These are phyloP conservation scores for Acrocephalus arundinaceus DNA, from an alignment of 2,113 vertebrate species.

Conservation along the genomic window DNA sequence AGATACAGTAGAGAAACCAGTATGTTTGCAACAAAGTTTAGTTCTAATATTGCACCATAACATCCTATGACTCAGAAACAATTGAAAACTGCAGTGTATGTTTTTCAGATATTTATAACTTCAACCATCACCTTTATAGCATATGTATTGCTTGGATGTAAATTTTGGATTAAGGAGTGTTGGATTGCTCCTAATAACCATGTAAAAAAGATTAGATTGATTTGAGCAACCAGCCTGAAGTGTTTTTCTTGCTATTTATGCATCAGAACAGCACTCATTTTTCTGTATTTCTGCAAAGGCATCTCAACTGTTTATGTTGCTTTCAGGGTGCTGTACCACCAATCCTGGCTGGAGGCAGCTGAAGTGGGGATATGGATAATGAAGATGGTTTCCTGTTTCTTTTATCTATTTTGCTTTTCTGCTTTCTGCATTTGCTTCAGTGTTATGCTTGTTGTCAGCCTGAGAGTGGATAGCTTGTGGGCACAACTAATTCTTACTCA, in stretches of 20 bases:
- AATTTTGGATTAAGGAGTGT: background rate
- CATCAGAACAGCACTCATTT: rapidly evolving
- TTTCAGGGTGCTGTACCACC: background rate
- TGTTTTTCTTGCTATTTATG: background rate
- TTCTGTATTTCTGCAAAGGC: background rate
- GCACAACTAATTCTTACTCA: background rate
- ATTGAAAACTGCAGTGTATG: background rate
- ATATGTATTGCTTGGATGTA: background rate
- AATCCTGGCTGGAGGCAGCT: background rate
- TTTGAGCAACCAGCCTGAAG: background rate
- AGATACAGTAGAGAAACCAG: background rate
- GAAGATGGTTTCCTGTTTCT: background rate
- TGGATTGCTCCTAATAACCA: background rate
- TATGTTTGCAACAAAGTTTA: background rate
- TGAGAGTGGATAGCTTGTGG: background rate
- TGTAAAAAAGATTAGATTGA: background rate
- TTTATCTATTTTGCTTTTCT: background rate
- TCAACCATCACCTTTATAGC: background rate
- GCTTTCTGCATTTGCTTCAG: background rate
- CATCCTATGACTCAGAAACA: background rate
- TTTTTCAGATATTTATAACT: background rate
- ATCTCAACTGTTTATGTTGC: background rate
- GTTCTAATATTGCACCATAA: background rate
- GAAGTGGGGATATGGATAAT: background rate
- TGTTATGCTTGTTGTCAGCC: background rate